Evolutionary conservation across 2,797 vertebrate species (phyloP).

Genomic region (Eurystomus glaucurus): DNA sequence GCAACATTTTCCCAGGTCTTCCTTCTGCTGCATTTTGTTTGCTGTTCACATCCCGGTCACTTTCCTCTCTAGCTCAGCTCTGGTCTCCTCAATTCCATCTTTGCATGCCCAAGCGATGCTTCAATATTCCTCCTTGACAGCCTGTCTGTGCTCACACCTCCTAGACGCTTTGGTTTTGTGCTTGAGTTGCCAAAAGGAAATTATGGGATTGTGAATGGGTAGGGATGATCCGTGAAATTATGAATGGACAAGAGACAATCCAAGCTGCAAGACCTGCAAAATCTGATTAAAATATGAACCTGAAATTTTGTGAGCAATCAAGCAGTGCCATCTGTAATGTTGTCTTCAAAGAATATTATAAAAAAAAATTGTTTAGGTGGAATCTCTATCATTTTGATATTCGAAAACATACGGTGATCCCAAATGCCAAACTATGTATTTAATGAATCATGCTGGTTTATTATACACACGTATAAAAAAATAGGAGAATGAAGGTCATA

Average conservation of each 20-base stretch:
- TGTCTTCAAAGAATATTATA: conserved; percentile 43
- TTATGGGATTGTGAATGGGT: background rate
- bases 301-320: conserved; percentile 62
- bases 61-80: background rate
- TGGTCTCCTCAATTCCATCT: background rate
- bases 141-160: background rate
- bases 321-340: conserved; percentile 70
- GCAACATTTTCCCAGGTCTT: background rate
- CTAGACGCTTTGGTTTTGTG: background rate
- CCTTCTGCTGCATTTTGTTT: background rate
- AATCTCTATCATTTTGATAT: conserved; percentile 37
- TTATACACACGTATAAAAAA: conserved; percentile 22
- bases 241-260: background rate
- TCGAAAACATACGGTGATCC: conserved; percentile 63
- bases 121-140: background rate
- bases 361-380: conserved; percentile 53
- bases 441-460: conserved; percentile 74
- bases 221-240: background rate
- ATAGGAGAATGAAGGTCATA: conserved; percentile 24
- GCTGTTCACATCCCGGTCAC: background rate
- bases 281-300: background rate
- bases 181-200: background rate
- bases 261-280: background rate
- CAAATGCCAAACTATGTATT: conserved; percentile 77
- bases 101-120: background rate